Conservation (phyloP, 2,888 invertebrate genomes). For the Phragmatobia fuliginosa region DNA sequence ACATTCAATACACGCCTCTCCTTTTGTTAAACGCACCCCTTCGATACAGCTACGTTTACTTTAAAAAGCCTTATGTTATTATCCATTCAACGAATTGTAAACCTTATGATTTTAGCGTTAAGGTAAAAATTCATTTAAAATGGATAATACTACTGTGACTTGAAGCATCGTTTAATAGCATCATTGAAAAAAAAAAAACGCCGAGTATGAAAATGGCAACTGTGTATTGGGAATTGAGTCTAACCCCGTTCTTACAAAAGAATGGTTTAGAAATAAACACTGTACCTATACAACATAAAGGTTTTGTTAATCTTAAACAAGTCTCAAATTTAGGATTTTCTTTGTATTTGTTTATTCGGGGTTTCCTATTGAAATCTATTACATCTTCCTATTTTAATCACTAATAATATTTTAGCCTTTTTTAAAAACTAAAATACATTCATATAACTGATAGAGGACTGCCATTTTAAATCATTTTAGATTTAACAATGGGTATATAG, state of each 20-base stretch:
- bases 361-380: background rate
- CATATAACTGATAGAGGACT: background rate
- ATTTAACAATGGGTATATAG: no score
- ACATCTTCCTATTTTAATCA: background rate
- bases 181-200: slow-evolving; percentile 43
- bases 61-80: slow-evolving; percentile 35
- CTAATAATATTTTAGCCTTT: no score
- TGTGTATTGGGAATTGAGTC: slow-evolving; percentile 42
- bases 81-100: slow-evolving; percentile 10
- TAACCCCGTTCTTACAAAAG: slow-evolving; percentile 37
- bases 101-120: background rate
- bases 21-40: slow-evolving; percentile 57
- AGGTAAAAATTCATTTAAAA: slow-evolving; percentile 6
- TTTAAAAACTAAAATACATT: background rate
- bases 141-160: slow-evolving; percentile 21
- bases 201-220: slow-evolving; percentile 52
- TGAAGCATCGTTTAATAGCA: slow-evolving; percentile 36
- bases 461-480: no score
- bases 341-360: background rate
- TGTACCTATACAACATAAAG: background rate
- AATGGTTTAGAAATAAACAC: slow-evolving; percentile 17
- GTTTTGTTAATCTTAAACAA: background rate
- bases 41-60: slow-evolving; percentile 47
- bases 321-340: background rate
- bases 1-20: slow-evolving; percentile 56